A percentile compares a stretch with the other conserved stretches of the same genome.
These are phyloP conservation scores for Hemibagrus guttatus DNA, from an alignment of 2,797 vertebrate species.

Conservation along the genomic window DNA sequence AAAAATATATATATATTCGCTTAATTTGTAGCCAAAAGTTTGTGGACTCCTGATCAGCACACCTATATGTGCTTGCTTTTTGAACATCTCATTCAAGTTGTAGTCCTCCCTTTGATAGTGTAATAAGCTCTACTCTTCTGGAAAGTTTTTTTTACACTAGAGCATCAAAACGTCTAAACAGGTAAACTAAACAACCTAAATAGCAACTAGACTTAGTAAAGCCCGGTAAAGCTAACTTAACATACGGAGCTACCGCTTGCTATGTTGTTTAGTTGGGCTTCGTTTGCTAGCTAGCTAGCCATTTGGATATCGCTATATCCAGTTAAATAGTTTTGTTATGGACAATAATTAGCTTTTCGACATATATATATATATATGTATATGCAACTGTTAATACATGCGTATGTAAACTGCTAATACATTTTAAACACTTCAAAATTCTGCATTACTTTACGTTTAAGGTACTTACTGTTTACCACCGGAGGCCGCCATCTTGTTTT, in stretches of 20 bases:
- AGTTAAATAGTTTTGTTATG: not conserved
- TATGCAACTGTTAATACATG: too few species aligned
- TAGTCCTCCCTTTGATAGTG: too few species aligned
- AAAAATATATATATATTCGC: not conserved
- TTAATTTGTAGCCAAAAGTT: not conserved
- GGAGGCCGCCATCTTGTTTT: constrained; percentile 82
- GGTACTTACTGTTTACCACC: constrained; percentile 86
- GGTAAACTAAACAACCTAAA: not conserved
- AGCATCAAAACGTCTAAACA: not conserved
- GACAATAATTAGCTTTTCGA: not conserved
- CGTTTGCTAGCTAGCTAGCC: not conserved
- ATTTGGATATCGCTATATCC: not conserved
- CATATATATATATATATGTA: fast-evolving
- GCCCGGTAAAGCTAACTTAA: not conserved
- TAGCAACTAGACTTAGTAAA: not conserved
- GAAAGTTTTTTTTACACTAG: not conserved
- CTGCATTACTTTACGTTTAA: not conserved
- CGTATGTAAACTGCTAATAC: not conserved
- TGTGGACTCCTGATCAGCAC: not conserved
- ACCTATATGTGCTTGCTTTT: too few species aligned
- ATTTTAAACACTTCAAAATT: not conserved
- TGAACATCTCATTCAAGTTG: not conserved
- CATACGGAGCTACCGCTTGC: not conserved
- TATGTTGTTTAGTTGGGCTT: not conserved
- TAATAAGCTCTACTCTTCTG: not conserved